Base-by-base conservation (phyloP, 2,888 invertebrate genomes). In the Margaritifera margaritifera region DNA sequence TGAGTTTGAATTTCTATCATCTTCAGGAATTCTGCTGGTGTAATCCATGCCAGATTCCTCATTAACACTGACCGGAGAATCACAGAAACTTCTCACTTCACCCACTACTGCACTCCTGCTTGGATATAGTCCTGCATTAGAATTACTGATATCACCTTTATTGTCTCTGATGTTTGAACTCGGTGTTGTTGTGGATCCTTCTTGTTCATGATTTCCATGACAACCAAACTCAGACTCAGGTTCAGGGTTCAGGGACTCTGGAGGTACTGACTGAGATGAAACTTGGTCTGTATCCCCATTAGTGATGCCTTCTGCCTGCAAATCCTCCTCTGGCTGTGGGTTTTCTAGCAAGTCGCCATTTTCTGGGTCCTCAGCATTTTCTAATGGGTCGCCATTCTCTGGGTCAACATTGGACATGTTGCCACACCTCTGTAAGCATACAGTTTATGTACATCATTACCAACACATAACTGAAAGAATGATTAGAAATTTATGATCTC, bases 241-340 rank as follows among this genome's bases (percentile, higher is more conserved):
- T 24, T 56, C 56, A 22, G 56, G 56, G 56, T 24, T 22, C 42
- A 15, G 42, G 42, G 56, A 18, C 42, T 42, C 56, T 22, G 56
- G 22, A n/a, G n/a, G 11, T 19, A 22, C 56, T 56, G 24, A 18
- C 8, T 18, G 50, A 8, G 25, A 22, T 42, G 22, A n/a, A 20
- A 19, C 22, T 15, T n/a, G 19, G 22, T 6, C 18, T 51, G 22
- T 11, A 50, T 20, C 42, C 24, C 50, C 8, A 27, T 19, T n/a
- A 20, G n/a, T 8, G 2, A 11, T 27, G 53, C 25, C 54, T 19
- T 68, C 68, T 52, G 54, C 15, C 42, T 42, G 42, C 11, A 42
- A 42, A 15, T 42, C 42, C 2, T 42, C 72, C 64, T 82, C 82
- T 56, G 82, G 79, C 11, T 80, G 75, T n/a, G 80, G 80, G 60